Evolutionary conservation across 2,888 invertebrate species (phyloP).

Genomic region (Dendrolimus houi): DNA sequence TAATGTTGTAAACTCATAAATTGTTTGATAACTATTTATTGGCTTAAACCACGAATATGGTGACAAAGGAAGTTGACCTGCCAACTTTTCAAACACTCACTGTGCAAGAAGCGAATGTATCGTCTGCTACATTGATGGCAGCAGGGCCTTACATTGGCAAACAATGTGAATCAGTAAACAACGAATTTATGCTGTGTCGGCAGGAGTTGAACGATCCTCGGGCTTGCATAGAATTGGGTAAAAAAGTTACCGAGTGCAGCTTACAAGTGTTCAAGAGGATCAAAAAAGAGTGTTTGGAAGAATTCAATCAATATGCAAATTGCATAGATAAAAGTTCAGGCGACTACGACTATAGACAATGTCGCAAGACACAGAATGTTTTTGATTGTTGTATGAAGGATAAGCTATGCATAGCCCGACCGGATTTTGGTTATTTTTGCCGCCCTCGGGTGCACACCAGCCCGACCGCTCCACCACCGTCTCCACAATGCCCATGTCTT

Average conservation of each 20-base stretch:
- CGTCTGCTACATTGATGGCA: slow-evolving; percentile 88
- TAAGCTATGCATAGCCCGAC: slow-evolving; percentile 84
- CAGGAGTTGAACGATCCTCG: slow-evolving; percentile 88
- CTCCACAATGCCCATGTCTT: slow-evolving; percentile 66
- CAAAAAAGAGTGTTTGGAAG: slow-evolving; percentile 86
- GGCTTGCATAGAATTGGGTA: slow-evolving; percentile 89
- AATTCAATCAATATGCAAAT: slow-evolving; percentile 88
- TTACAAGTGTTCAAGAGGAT: slow-evolving; percentile 88
- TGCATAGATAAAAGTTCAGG: slow-evolving; percentile 86
- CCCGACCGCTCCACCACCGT: slow-evolving; percentile 72
- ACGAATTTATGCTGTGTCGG: slow-evolving; percentile 96
- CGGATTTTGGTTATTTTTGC: slow-evolving; percentile 88
- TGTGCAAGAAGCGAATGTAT: slow-evolving; percentile 77
- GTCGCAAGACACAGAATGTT: slow-evolving; percentile 89
- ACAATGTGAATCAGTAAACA: slow-evolving; percentile 91
- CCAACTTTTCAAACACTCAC: slow-evolving; percentile 81
- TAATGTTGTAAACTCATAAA: too few relatives aligned
- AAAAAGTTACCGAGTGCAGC: slow-evolving; percentile 90
- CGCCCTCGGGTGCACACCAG: slow-evolving; percentile 80
- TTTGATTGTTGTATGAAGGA: slow-evolving; percentile 90
- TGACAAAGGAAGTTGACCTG: slow-evolving; percentile 79
- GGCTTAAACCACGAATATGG: slow-evolving; percentile 18
- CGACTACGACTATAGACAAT: slow-evolving; percentile 78
- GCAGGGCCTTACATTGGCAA: slow-evolving; percentile 94
- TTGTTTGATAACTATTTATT: too few relatives aligned